Base-by-base conservation (phyloP, 1,140 invertebrate genomes). In the Drosophila yakuba region DNA sequence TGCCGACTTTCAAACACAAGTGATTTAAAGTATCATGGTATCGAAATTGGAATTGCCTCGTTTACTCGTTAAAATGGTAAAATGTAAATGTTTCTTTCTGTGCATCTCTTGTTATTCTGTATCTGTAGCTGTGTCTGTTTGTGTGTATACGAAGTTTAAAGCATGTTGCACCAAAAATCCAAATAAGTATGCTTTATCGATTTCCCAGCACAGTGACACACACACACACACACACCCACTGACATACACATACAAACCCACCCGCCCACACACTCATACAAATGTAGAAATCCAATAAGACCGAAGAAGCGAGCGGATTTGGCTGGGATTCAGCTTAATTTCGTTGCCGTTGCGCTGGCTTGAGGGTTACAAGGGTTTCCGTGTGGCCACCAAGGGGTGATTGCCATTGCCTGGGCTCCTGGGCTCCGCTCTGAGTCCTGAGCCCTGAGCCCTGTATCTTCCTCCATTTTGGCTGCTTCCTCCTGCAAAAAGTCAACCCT, bases 131-230 rank as follows among this genome's bases (percentile, higher is more conserved):
- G 43, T 51, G 23, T 38, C 43, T 32, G 17, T 38, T 38, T 32
- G 44, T 63, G 51, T 60, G 43, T 62, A 66, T 20, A 59, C 66
- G 55, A 47, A 61, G 78, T 88, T 86, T 86, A 88, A 88, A 88
- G 79, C 82, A 88, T 86, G 82, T 76, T 86, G 82, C 82, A 86
- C 69, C 83, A 88, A 79, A 86, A 82, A 82, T 81, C 78, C 83
- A 82, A 86, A 86, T 86, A 86, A 88, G 82, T 82, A 86, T 86
- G 82, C 82, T 88, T 86, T 86, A 86, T 86, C 82, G 82, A 86
- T 86, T 88, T 75, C 61, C 56, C 41, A 62, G 61, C 47, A 50
- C 73, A 78, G 35, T 36, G 7, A 63, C 32, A 14, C 38, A 51
- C 20, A 72, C 38, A 52, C 35, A 61, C 32, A 73, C 51, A 17